These are phyloP conservation scores for Centropus unirufus DNA, from an alignment of 2,113 vertebrate species.

Conservation along the genomic window DNA sequence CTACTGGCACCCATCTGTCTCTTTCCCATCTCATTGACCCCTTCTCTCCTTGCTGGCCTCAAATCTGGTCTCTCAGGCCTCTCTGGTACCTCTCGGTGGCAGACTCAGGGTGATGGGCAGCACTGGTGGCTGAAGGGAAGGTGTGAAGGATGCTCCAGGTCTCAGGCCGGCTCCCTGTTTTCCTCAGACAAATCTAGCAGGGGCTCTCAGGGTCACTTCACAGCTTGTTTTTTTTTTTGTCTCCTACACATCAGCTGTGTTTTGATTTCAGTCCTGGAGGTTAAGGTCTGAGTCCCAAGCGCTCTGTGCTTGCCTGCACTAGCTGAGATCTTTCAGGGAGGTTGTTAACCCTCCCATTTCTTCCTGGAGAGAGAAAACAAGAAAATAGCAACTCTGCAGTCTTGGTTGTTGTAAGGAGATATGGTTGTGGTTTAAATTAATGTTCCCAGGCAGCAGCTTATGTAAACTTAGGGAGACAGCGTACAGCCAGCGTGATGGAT, in stretches of 20 bases:
- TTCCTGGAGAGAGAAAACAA: background rate
- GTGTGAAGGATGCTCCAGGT: background rate
- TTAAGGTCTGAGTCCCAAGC: background rate
- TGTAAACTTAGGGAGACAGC: background rate
- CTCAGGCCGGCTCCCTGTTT: background rate
- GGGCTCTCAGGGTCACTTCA: background rate
- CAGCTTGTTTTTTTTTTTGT: background rate
- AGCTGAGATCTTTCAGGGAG: background rate
- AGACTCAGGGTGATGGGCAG: accelerated
- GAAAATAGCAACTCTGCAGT: background rate
- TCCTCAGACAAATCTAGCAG: background rate
- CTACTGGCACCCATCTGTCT: background rate
- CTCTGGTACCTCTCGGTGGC: background rate
- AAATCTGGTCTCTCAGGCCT: accelerated
- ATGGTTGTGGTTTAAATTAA: background rate
- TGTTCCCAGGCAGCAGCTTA: background rate
- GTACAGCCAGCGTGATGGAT: background rate
- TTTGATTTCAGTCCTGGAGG: background rate
- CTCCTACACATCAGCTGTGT: background rate
- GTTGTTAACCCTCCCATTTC: background rate
- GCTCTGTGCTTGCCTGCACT: accelerated
- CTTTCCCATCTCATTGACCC: background rate
- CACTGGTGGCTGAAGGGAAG: background rate
- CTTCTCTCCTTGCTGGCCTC: background rate
- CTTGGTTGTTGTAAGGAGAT: background rate